Conservation (phyloP, 2,888 invertebrate species). For the Caenorhabditis macrosperma region DNA sequence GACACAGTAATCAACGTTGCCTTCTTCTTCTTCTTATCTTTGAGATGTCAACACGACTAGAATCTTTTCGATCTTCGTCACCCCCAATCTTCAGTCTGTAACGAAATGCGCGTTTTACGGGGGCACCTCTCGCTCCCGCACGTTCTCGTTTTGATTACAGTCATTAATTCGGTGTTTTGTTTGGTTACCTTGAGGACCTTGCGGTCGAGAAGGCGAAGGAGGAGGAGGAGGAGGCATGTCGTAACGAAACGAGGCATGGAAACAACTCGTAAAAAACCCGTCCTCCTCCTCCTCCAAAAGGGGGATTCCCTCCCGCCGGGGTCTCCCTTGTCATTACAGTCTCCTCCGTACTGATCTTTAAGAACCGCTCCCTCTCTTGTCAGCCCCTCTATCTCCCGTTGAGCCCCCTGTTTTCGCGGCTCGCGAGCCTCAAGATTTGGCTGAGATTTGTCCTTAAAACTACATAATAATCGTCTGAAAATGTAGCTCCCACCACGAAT, state of each 20-base stretch:
- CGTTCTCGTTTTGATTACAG: slow-evolving; percentile 41
- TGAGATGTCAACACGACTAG: background rate
- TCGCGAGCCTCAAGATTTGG: slow-evolving; percentile 27
- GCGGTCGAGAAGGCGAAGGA: slow-evolving; percentile 44
- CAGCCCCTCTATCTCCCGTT: background rate
- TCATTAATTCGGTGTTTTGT: slow-evolving; percentile 41
- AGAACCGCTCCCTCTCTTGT: background rate
- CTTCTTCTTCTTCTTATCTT: too few species aligned
- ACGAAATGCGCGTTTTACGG: background rate
- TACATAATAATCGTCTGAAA: slow-evolving; percentile 49
- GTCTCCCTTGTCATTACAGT: slow-evolving; percentile 16
- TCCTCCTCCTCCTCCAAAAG: slow-evolving; percentile 13
- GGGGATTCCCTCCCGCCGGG: slow-evolving; percentile 31
- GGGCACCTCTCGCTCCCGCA: background rate
- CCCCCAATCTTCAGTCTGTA: slow-evolving; percentile 1
- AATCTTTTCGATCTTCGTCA: slow-evolving; percentile 2
- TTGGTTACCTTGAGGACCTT: slow-evolving; percentile 45
- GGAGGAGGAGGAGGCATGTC: background rate
- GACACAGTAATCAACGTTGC: too few species aligned
- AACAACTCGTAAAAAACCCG: slow-evolving; percentile 56
- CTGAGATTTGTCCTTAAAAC: slow-evolving; percentile 42
- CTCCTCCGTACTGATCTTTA: background rate
- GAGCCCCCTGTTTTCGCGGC: slow-evolving; percentile 12
- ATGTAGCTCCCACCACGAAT: slow-evolving; percentile 38
- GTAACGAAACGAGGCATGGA: slow-evolving; percentile 43